phyloP scores from a whole-genome alignment of 1,140 invertebrate genomes.

The Lamellibrachia luymesi region DNA sequence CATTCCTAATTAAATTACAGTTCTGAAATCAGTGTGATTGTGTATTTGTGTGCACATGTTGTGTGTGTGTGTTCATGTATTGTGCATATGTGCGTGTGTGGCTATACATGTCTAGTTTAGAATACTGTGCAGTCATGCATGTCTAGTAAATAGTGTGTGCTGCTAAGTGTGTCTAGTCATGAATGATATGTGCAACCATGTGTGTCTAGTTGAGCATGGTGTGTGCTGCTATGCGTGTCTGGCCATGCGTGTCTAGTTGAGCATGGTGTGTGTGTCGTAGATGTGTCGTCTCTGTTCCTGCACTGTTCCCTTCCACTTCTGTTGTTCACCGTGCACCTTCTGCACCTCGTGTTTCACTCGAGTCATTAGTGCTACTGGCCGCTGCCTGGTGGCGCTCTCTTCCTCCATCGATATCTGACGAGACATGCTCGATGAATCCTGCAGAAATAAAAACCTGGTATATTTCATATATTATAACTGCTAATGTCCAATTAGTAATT shows the following conservation, averaged over 20 bases:
- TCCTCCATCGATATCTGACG: constrained; percentile 1
- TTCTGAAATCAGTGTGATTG: neutral
- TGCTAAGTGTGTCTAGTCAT: constrained; percentile 81
- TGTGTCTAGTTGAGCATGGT: constrained; percentile 88
- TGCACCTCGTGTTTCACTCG: constrained; percentile 65
- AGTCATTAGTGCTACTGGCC: constrained; percentile 10
- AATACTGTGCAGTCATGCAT: neutral
- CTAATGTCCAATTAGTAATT: neutral
- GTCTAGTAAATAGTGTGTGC: too few relatives aligned
- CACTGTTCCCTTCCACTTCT: constrained; percentile 96
- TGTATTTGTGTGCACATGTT: neutral
- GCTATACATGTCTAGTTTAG: neutral
- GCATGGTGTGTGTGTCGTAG: constrained; percentile 95
- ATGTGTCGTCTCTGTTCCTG: constrained; percentile 95
- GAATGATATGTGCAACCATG: constrained; percentile 79
- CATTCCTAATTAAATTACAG: neutral
- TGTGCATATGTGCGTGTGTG: neutral
- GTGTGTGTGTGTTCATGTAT: neutral
- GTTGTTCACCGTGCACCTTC: constrained; percentile 90
- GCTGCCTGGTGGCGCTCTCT: constrained; percentile 9
- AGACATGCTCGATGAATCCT: constrained; percentile 6
- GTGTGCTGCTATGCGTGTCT: too few relatives aligned
- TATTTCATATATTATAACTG: neutral
- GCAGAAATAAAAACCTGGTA: neutral
- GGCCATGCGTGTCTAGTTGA: constrained; percentile 70